Conservation (phyloP, 2,113 vertebrate genomes). For the Abramis brama region DNA sequence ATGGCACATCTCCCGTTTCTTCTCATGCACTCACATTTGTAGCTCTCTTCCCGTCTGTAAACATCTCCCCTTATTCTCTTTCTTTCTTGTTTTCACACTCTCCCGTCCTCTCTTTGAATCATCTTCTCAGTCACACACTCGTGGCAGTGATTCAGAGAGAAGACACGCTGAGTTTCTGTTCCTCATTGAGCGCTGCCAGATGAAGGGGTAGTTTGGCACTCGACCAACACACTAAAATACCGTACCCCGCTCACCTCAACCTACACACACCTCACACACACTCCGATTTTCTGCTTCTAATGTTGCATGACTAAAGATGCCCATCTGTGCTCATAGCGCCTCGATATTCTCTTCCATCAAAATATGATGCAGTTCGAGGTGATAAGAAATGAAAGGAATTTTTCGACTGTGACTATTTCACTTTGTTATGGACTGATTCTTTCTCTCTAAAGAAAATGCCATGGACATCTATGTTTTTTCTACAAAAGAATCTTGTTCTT, state of each 20-base stretch:
- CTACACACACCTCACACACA: conserved; percentile 32
- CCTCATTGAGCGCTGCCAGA: conserved; percentile 54
- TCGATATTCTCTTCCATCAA: conserved; percentile 42
- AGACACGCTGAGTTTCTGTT: conserved; percentile 52
- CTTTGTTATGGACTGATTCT: neutral
- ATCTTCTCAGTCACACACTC: conserved; percentile 50
- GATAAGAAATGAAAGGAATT: conserved; percentile 24
- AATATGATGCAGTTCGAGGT: neutral
- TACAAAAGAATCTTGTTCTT: neutral
- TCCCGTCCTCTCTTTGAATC: conserved; percentile 36
- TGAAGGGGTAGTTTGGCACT: conserved; percentile 42
- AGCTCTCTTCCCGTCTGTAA: conserved; percentile 4
- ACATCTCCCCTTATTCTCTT: conserved; percentile 20
- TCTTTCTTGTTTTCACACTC: conserved; percentile 1
- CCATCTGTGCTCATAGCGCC: conserved; percentile 37
- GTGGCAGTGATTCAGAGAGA: conserved; percentile 66
- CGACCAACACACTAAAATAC: conserved; percentile 41
- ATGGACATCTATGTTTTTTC: neutral
- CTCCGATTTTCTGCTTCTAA: conserved; percentile 40
- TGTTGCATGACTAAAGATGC: conserved; percentile 46
- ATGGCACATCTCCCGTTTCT: conserved; percentile 36
- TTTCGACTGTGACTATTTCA: neutral
- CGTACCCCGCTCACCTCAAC: conserved; percentile 46
- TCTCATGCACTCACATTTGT: neutral
- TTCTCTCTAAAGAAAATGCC: neutral